Base-by-base conservation (phyloP, 1,140 invertebrate genomes). In the Pseudomyrmex gracilis region DNA sequence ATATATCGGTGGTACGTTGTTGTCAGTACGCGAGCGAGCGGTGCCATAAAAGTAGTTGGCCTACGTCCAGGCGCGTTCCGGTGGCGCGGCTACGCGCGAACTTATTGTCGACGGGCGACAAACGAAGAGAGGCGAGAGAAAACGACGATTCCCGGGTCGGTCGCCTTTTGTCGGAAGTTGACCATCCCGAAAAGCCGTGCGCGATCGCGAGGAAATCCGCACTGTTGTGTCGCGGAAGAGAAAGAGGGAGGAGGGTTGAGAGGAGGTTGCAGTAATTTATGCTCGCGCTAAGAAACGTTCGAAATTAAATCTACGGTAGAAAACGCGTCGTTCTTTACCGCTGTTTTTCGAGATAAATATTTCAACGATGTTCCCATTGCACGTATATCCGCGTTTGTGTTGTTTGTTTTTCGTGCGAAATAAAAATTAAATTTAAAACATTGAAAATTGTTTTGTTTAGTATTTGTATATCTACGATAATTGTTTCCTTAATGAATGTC, bases 11-110 rank as follows among this genome's bases (percentile, higher is more conserved):
- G 34, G 34, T 34, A 34, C 34, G 34, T 34, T 83, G 87, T 71
- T 82, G 87, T 58, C 74, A 67, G 24, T 77, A 82, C 76, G 82
- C 34, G 34, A 34, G 82, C 34, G 34, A 34, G 82, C 57, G 43
- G 63, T 70, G 60, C 88, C 53, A 68, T 89, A 85, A 87, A 89
- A 87, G 77, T 82, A 76, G 60, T 89, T 89, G 88, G 88, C 87
- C 88, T 86, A 85, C 82, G 87, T 89, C 88, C 88, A 89, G 87
- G 7, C 73, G 85, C 68, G 77, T 82, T 70, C 63, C 73, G n/a
- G 58, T 22, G 15, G 20, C 22, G 57, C 20, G 57, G 17, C 24
- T 78, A 86, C 80, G 84, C 61, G 87, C 85, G 87, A 88, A 88
- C 86, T 87, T 83, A 88, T 82, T 86, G 83, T 85, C 87, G 55